A percentile compares a stretch with the other conserved stretches of the same genome.
phyloP scores from a whole-genome alignment of 1,140 invertebrate species.

The Augochlora pura region DNA sequence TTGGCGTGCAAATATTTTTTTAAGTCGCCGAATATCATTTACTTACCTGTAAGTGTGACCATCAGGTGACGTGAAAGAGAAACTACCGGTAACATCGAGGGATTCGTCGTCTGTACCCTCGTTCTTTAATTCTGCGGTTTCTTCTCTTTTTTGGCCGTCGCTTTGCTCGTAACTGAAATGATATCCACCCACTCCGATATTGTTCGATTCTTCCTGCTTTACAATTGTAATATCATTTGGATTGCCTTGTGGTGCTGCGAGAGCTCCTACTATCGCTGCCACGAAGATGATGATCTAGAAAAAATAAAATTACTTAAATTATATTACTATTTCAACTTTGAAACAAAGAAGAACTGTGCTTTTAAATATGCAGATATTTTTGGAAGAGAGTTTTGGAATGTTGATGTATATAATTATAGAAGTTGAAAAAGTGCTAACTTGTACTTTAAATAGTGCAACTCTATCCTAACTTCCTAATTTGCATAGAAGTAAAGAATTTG shows the following conservation, averaged over 20 bases:
- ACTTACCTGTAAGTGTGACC: constrained; percentile 74
- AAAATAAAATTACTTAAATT: neutral
- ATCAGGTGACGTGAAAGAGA: constrained; percentile 73
- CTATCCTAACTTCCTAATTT: no score
- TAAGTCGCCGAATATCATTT: no score
- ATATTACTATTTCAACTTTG: no score
- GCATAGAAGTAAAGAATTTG: no score
- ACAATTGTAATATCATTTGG: constrained; percentile 75
- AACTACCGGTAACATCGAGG: constrained; percentile 75
- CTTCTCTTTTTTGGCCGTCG: constrained; percentile 77
- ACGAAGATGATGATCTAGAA: constrained; percentile 68
- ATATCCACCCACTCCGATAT: constrained; percentile 77
- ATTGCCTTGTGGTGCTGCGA: constrained; percentile 71
- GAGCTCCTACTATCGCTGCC: constrained; percentile 60
- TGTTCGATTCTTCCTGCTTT: constrained; percentile 77
- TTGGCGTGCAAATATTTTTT: no score
- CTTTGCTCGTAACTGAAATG: constrained; percentile 79
- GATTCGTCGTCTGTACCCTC: constrained; percentile 76
- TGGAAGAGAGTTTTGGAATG: no score
- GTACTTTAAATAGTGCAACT: no score
- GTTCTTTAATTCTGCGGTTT: constrained; percentile 76
- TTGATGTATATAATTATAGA: no score
- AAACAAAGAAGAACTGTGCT: no score
- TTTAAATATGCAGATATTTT: no score
- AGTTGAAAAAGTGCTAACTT: no score